Conservation (phyloP, 2,888 invertebrate genomes). For the Phortica magna region DNA sequence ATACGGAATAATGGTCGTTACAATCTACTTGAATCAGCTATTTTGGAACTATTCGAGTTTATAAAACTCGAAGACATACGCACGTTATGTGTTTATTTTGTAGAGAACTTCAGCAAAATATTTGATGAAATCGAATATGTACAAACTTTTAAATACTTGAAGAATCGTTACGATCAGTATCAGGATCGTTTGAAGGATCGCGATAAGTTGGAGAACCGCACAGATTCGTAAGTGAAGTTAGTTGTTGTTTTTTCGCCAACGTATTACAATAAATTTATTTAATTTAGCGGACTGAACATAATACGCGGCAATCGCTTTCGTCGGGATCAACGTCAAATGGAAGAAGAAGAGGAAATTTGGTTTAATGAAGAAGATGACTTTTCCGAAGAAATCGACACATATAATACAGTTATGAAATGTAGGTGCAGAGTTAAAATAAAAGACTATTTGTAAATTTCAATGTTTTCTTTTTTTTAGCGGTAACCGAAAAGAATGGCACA, state of each 20-base stretch:
- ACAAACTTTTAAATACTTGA: constrained; percentile 97
- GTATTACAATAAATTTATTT: constrained; percentile 10
- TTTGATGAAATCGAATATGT: constrained; percentile 98
- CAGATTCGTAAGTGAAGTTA: constrained; percentile 81
- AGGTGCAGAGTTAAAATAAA: constrained; percentile 49
- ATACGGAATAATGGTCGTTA: constrained; percentile 98
- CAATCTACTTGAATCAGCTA: constrained; percentile 98
- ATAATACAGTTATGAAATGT: constrained; percentile 78
- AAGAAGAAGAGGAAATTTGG: constrained; percentile 99
- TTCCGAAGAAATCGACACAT: constrained; percentile 83
- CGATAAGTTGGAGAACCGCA: constrained; percentile 81
- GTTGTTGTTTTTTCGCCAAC: constrained; percentile 13
- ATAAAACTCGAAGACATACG: constrained; percentile 96
- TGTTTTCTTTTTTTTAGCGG: constrained; percentile 54
- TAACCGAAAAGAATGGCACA: constrained; percentile 76
- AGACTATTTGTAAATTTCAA: not conserved
- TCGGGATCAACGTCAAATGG: constrained; percentile 94
- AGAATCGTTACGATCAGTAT: constrained; percentile 92
- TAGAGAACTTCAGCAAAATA: constrained; percentile 96
- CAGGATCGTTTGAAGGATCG: constrained; percentile 93
- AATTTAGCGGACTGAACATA: constrained; percentile 80
- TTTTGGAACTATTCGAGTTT: constrained; percentile 99
- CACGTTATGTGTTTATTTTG: constrained; percentile 93
- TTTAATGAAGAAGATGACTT: constrained; percentile 98
- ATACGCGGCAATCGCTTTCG: constrained; percentile 88